Percentiles rank a stretch among this genome's conserved stretches.
Conservation (phyloP, 2,113 vertebrate species). For the Pelecanoides urinatrix region DNA sequence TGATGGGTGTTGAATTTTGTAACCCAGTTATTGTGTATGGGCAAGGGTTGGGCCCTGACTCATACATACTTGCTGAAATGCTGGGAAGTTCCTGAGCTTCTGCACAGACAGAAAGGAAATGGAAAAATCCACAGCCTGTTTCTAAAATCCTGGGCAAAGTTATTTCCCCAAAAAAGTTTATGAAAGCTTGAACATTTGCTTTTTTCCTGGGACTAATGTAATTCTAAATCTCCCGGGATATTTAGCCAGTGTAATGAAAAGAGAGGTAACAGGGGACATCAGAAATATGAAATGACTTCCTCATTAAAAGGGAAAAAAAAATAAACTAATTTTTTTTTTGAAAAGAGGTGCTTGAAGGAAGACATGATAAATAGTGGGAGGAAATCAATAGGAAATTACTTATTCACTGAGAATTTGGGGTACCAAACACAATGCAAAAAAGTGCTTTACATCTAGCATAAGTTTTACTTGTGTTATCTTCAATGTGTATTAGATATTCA, state of each 20-base stretch:
- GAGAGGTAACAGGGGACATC: neutral
- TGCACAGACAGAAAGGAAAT: neutral
- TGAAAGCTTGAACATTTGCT: neutral
- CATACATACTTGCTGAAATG: neutral
- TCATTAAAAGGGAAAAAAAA: neutral
- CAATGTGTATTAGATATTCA: neutral
- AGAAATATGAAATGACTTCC: neutral
- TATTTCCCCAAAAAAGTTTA: neutral
- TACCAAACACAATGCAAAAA: neutral
- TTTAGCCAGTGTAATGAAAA: neutral
- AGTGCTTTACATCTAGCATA: neutral
- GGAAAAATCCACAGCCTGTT: neutral
- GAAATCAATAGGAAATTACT: neutral
- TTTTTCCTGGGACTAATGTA: neutral
- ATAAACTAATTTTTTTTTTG: neutral
- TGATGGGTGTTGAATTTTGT: conserved; percentile 3
- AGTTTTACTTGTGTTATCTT: neutral
- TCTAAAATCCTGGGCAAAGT: neutral
- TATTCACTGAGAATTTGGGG: neutral
- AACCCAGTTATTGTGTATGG: neutral
- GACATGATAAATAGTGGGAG: neutral
- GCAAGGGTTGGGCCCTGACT: neutral
- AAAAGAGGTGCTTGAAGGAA: neutral
- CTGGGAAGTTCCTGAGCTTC: neutral
- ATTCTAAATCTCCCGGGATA: neutral